Percentiles rank a stretch among this genome's conserved stretches.
These are phyloP conservation scores for Engystomops pustulosus DNA, from an alignment of 2,113 vertebrate species.

Conservation along the genomic window DNA sequence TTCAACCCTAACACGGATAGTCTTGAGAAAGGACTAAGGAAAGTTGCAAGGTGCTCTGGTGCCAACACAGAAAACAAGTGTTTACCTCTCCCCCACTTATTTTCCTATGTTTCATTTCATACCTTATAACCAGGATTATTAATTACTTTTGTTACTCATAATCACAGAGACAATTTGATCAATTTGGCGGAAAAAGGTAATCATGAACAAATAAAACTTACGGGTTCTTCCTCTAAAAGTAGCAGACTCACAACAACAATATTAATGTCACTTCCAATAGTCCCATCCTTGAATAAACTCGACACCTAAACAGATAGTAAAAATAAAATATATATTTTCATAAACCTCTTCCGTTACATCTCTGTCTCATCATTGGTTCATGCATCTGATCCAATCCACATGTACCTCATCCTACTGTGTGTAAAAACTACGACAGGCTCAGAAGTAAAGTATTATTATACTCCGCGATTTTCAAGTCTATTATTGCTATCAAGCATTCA, in stretches of 20 bases:
- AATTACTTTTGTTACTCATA: too few species aligned
- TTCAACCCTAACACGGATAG: too few species aligned
- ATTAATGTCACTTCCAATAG: conserved; percentile 95
- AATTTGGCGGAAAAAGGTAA: not conserved
- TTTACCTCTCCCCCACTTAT: not conserved
- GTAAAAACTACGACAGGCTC: too few species aligned
- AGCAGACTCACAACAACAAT: conserved; percentile 94
- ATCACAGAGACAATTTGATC: not conserved
- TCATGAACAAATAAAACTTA: conserved; percentile 72
- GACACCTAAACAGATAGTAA: conserved; percentile 82
- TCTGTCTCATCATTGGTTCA: not conserved
- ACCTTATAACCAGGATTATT: too few species aligned
- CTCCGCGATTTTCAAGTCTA: too few species aligned
- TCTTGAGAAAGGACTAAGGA: too few species aligned
- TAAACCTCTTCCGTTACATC: too few species aligned
- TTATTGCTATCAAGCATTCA: too few species aligned
- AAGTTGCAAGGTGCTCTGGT: too few species aligned
- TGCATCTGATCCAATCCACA: not conserved
- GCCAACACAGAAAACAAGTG: not conserved
- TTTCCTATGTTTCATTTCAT: too few species aligned
- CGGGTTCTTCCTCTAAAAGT: conserved; percentile 94
- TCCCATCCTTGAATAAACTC: conserved; percentile 97
- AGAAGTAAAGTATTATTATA: too few species aligned
- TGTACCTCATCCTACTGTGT: too few species aligned
- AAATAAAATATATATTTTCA: conserved; percentile 8